phyloP scores from a whole-genome alignment of 2,797 vertebrate genomes.

The Hoplostethus mediterraneus region DNA sequence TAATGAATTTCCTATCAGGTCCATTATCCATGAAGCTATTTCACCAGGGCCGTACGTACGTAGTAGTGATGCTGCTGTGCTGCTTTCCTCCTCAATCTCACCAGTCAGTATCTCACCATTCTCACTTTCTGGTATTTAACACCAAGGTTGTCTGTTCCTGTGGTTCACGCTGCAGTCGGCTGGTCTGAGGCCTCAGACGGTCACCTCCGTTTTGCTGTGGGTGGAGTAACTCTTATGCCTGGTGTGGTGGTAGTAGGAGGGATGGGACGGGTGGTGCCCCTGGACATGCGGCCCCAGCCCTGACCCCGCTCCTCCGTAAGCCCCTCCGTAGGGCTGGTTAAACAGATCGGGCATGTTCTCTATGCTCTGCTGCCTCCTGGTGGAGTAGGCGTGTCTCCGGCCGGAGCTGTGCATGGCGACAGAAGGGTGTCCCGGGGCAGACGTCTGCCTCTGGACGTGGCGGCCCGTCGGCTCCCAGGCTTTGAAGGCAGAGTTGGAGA shows the following conservation, averaged over 20 bases:
- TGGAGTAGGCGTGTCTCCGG: constrained; percentile 78
- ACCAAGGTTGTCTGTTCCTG: constrained; percentile 19
- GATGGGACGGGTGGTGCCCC: constrained; percentile 72
- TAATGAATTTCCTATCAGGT: not conserved
- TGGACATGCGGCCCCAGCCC: constrained; percentile 48
- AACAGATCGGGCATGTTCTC: constrained; percentile 89
- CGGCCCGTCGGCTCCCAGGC: constrained; percentile 74
- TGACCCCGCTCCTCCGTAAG: constrained; percentile 63
- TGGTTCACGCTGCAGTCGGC: not conserved
- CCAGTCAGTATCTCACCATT: constrained; percentile 4
- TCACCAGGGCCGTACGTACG: not conserved
- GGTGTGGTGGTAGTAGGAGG: constrained; percentile 70
- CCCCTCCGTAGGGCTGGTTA: constrained; percentile 68
- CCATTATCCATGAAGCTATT: not conserved
- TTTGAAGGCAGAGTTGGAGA: constrained; percentile 81
- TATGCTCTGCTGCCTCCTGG: constrained; percentile 85
- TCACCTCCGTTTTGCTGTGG: constrained; percentile 96
- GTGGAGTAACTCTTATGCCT: constrained; percentile 90
- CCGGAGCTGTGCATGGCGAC: constrained; percentile 75
- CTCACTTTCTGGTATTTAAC: constrained; percentile 40
- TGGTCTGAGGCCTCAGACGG: constrained; percentile 80
- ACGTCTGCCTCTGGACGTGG: constrained; percentile 81
- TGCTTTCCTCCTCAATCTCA: constrained; percentile 13
- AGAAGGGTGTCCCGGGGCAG: constrained; percentile 73
- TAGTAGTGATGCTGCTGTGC: constrained; percentile 2